Evolutionary conservation across 2,888 invertebrate genomes (phyloP), one percentile per base, ranked within the genome.

Genomic region (Pristionchus exspectatus): DNA sequence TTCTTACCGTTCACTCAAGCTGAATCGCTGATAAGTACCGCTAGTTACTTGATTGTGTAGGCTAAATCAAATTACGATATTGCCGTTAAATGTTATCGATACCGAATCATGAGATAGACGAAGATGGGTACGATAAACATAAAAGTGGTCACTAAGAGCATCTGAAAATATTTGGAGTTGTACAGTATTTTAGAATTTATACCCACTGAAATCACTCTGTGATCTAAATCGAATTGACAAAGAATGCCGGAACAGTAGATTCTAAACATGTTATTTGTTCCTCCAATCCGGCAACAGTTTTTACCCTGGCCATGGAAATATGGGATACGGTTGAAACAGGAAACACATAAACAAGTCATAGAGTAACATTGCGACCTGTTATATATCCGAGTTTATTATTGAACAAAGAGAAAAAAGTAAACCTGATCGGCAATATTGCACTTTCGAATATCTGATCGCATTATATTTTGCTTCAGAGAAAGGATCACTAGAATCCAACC

Each of bases 81-180:
- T 54, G 7, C 18, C 18, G 7, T 21, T n/a, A 63, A 18, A 24
- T 21, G 63, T 63, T 21, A n/a, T 66, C 3, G 2, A 27, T 69
- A 69, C 69, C 69, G 69, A 27, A 69, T 69, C 69, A 69, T 69
- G 12, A 69, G 69, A 69, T 69, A 69, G n/a, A 69, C 27, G 27
- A 69, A 69, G 27, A 69, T 30, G 16, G 69, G 69, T 1, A 69
- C 69, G 30, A 69, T n/a, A 14, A 30, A n/a, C 2, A 69, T 27
- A 27, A 69, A 69, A 69, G 69, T 69, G 16, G 27, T 27, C 30
- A 69, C 69, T n/a, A 69, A 69, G 3, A 69, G 0, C 27, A 69
- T 27, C 69, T 69, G 69, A n/a, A 69, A 69, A 10, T 7, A n/a
- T n/a, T n/a, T n/a, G n/a, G n/a, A n/a, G n/a, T n/a, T n/a, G n/a